These are phyloP conservation scores for Oncorhynchus tshawytscha DNA, from an alignment of 2,113 vertebrate genomes.

Conservation along the genomic window DNA sequence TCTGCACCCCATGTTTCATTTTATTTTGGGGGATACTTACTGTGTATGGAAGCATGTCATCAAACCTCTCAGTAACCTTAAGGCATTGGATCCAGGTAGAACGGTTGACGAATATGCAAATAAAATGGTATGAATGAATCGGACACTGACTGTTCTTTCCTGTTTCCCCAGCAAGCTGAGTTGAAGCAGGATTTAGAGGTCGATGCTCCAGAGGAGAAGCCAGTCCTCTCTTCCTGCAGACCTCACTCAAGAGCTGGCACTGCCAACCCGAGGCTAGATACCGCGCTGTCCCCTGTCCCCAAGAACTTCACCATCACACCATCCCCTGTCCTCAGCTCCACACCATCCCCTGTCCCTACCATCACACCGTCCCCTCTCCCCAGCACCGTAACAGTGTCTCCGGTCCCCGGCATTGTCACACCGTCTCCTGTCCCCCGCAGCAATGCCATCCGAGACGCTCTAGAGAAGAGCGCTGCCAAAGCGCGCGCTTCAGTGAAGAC, in stretches of 20 bases:
- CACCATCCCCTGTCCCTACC: slow-evolving; percentile 4
- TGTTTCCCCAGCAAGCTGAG: slow-evolving; percentile 47
- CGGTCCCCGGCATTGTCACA: slow-evolving; percentile 14
- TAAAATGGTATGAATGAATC: slow-evolving; percentile 8
- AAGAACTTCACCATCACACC: slow-evolving; percentile 16
- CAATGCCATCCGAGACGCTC: too few relatives aligned
- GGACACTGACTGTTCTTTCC: slow-evolving; percentile 41
- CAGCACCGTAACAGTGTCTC: not conserved
- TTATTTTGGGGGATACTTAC: slow-evolving; percentile 27
- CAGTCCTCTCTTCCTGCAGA: slow-evolving; percentile 45
- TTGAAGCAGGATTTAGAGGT: slow-evolving; percentile 33
- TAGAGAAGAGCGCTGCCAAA: not conserved
- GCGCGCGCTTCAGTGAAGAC: not conserved
- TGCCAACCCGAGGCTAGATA: slow-evolving; percentile 43
- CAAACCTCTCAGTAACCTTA: slow-evolving; percentile 47
- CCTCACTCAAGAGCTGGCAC: slow-evolving; percentile 48
- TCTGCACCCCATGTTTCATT: slow-evolving; percentile 36
- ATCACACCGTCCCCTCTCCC: not conserved
- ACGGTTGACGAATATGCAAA: too few relatives aligned
- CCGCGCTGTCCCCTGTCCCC: not conserved
- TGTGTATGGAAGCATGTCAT: slow-evolving; percentile 49
- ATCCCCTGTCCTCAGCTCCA: slow-evolving; percentile 14
- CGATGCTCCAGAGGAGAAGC: slow-evolving; percentile 34
- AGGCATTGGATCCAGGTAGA: too few relatives aligned
- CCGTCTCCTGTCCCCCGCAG: too few relatives aligned